phyloP scores from a whole-genome alignment of 2,888 invertebrate genomes.

The Lithosia quadra region DNA sequence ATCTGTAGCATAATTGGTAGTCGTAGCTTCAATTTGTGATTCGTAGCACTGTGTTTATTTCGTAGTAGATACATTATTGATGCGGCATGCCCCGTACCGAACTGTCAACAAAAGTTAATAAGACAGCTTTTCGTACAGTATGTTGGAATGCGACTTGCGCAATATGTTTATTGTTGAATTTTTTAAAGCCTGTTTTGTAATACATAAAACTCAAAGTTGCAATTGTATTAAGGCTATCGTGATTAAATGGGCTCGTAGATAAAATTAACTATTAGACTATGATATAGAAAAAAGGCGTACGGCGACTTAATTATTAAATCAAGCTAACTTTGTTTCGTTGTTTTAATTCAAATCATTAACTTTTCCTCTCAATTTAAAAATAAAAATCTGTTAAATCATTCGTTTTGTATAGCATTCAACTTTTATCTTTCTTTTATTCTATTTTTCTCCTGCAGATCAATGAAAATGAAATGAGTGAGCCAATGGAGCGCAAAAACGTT shows the following conservation, averaged over 20 bases:
- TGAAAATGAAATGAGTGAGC: conserved; percentile 67
- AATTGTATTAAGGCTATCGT: no score
- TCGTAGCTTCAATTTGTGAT: conserved; percentile 6
- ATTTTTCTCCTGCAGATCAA: conserved; percentile 58
- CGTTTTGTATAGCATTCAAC: conserved; percentile 42
- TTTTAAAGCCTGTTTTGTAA: no score
- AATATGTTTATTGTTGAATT: no score
- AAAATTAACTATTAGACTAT: no score
- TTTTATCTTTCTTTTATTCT: conserved; percentile 51
- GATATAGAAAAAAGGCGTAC: no score
- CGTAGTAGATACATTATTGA: neutral
- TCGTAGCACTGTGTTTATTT: conserved; percentile 6
- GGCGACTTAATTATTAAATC: no score
- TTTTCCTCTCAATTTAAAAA: conserved; percentile 20
- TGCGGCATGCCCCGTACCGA: neutral
- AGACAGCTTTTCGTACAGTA: no score
- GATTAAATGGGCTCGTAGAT: no score
- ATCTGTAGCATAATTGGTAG: conserved; percentile 3
- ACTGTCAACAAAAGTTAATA: neutral
- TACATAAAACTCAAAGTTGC: no score
- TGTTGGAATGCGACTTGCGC: no score
- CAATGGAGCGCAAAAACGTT: conserved; percentile 72
- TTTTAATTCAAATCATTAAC: conserved; percentile 6
- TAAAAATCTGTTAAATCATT: conserved; percentile 38
- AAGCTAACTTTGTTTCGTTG: neutral